phyloP scores from a whole-genome alignment of 2,113 vertebrate genomes.

The Taxidea taxus region DNA sequence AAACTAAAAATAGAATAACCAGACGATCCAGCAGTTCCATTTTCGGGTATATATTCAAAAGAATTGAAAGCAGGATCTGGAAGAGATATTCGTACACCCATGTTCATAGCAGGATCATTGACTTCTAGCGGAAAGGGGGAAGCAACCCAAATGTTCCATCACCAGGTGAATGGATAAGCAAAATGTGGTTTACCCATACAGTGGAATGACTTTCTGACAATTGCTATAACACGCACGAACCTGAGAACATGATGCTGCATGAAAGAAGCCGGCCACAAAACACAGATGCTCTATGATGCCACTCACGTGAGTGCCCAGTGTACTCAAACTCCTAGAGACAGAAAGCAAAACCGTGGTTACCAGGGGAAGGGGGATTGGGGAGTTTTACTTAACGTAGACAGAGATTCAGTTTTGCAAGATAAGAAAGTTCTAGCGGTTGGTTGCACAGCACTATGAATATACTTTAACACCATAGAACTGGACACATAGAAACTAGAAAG shows the following conservation, averaged over 20 bases:
- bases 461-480: background rate
- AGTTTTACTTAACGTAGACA: background rate
- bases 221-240: background rate
- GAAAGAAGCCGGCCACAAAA: background rate
- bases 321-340: background rate
- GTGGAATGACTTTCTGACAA: background rate
- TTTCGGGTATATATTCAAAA: background rate
- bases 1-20: background rate
- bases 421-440: background rate
- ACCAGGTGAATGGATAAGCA: background rate
- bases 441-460: background rate
- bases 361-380: background rate
- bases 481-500: background rate
- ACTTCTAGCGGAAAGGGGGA: background rate
- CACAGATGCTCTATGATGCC: background rate
- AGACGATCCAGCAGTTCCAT: background rate
- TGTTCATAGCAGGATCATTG: background rate
- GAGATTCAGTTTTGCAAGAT: background rate
- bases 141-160: background rate
- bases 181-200: background rate
- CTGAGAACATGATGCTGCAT: background rate
- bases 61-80: background rate
- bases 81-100: background rate
- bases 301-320: background rate
- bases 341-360: background rate